These are phyloP conservation scores for Philypnodon macrostomus DNA, from an alignment of 2,797 vertebrate species.

Conservation along the genomic window DNA sequence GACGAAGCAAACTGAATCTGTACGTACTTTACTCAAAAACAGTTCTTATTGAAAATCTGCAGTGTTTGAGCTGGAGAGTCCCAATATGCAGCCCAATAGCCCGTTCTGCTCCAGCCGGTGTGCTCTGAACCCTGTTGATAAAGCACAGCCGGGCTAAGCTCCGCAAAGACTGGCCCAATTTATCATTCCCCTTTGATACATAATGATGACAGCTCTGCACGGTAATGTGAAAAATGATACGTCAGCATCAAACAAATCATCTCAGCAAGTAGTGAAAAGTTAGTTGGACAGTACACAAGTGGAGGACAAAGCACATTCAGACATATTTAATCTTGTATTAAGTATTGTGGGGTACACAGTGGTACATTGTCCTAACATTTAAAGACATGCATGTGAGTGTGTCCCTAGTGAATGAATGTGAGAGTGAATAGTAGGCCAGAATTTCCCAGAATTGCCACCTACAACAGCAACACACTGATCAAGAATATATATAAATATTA, in stretches of 20 bases:
- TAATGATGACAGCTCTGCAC: constrained; percentile 29
- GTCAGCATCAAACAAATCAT: background rate
- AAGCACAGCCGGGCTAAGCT: constrained; percentile 31
- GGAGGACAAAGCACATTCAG: constrained; percentile 8
- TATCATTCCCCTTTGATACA: constrained; percentile 33
- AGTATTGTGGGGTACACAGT: no score
- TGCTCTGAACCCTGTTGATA: constrained; percentile 43
- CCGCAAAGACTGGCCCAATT: constrained; percentile 18
- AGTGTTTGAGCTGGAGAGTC: constrained; percentile 22
- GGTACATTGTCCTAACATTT: no score
- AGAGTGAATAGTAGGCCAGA: no score
- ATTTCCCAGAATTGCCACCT: no score
- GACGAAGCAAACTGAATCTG: no score
- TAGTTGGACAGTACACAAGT: constrained; percentile 13
- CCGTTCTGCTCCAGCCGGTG: constrained; percentile 53
- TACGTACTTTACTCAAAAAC: background rate
- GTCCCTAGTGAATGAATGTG: no score
- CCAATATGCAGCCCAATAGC: constrained; percentile 40
- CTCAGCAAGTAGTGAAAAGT: constrained; percentile 5
- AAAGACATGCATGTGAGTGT: no score
- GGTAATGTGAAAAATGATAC: constrained; percentile 5
- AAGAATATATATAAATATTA: no score
- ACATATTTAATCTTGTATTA: constrained; percentile 4
- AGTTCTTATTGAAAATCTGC: constrained; percentile 36
- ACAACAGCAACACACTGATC: no score